Evolutionary conservation across 2,113 vertebrate species (phyloP).

Genomic region (Gobio gobio): DNA sequence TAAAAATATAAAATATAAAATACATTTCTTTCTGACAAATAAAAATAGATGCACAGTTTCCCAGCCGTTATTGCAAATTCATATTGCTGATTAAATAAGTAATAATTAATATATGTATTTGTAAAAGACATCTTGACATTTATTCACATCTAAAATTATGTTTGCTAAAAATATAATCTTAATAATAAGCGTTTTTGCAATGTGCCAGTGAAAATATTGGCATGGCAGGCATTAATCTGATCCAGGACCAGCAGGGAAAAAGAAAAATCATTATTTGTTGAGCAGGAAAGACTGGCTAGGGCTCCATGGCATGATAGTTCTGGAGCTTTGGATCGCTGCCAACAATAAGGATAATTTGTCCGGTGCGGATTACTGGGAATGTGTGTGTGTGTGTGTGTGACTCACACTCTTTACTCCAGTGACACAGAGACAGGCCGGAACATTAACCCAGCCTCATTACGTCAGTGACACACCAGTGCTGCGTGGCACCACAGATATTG

Average conservation of each 20-base stretch:
- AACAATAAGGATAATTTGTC: conserved; percentile 31
- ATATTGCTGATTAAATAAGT: neutral
- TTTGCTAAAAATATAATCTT: neutral
- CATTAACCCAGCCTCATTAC: conserved; percentile 20
- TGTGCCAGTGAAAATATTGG: neutral
- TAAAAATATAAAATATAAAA: neutral
- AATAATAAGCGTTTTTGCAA: neutral
- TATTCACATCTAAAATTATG: neutral
- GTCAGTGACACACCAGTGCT: conserved; percentile 34
- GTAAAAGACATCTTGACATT: neutral
- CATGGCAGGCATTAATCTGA: neutral
- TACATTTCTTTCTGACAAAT: neutral
- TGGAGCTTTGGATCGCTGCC: conserved; percentile 40
- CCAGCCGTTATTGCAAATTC: neutral
- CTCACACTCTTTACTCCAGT: conserved; percentile 19
- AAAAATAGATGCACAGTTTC: neutral
- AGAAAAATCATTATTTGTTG: neutral
- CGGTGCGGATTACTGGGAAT: conserved; percentile 5
- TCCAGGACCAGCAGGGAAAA: neutral
- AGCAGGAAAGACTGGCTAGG: conserved; percentile 42
- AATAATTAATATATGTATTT: no score
- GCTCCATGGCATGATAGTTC: conserved; percentile 13
- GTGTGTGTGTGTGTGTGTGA: conserved; percentile 47
- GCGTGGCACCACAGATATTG: conserved; percentile 25
- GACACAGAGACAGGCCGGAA: conserved; percentile 27